phyloP scores from a whole-genome alignment of 1,140 invertebrate species.

The Stegodyphus dumicola region DNA sequence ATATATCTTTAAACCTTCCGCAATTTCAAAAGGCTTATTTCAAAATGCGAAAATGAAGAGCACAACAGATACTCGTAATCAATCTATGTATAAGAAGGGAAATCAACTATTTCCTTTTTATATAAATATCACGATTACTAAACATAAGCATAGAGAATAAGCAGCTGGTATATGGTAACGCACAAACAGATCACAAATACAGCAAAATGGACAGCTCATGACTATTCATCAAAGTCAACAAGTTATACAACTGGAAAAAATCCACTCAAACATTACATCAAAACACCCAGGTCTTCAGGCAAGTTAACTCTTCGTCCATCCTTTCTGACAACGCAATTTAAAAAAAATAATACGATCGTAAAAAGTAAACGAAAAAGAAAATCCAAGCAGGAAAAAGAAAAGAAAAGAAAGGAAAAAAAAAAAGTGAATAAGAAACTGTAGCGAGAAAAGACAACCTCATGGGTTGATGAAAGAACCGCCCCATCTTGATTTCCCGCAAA shows the following conservation, averaged over 20 bases:
- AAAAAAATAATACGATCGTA: not conserved
- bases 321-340: not conserved
- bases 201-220: not conserved
- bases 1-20: no score
- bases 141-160: no score
- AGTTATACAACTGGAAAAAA: not conserved
- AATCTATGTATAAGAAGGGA: no score
- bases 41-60: no score
- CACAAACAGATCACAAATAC: no score
- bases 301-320: not conserved
- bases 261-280: not conserved
- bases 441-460: not conserved
- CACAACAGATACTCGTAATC: no score
- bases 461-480: conserved; percentile 18
- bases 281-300: not conserved
- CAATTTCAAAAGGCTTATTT: no score
- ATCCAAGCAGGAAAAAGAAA: not conserved
- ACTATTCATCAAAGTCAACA: not conserved
- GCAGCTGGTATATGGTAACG: no score
- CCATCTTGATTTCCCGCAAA: conserved; percentile 6
- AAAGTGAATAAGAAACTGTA: not conserved
- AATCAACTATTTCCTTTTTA: no score
- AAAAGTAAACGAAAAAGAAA: not conserved
- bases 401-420: no score
- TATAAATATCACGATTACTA: no score